Evolutionary conservation across 1,140 invertebrate species (phyloP).

Genomic region (Sinonovacula constricta): DNA sequence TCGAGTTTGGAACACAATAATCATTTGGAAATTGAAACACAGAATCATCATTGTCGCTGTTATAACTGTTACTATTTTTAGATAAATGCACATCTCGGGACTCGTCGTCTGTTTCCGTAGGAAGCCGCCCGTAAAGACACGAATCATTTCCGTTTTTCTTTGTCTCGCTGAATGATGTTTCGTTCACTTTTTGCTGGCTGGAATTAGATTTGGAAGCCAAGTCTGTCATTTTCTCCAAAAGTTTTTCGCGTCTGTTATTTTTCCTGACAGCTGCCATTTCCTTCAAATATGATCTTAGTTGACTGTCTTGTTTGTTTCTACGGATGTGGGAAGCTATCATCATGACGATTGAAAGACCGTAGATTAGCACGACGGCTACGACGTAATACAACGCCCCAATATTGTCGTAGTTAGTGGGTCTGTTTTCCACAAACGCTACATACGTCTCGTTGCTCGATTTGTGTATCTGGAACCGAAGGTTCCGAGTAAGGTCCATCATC

Average conservation of each 20-base stretch:
- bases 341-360: conserved; percentile 77
- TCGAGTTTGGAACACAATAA: conserved; percentile 32
- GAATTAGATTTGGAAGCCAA: conserved; percentile 53
- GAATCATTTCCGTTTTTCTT: conserved; percentile 19
- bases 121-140: conserved; percentile 8
- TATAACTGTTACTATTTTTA: conserved; percentile 53
- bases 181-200: conserved; percentile 20
- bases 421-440: conserved; percentile 63
- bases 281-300: conserved; percentile 73
- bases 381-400: conserved; percentile 77
- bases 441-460: conserved; percentile 60
- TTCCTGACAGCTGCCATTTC: conserved; percentile 74
- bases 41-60: conserved; percentile 55
- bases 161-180: conserved; percentile 34
- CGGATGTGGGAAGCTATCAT: conserved; percentile 78
- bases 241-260: conserved; percentile 70
- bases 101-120: conserved; percentile 56
- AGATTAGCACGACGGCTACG: conserved; percentile 76
- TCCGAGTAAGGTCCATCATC: conserved; percentile 67
- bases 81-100: conserved; percentile 51
- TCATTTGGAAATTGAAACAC: conserved; percentile 54
- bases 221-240: conserved; percentile 63
- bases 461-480: conserved; percentile 63
- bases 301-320: conserved; percentile 76
- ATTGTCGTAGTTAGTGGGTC: conserved; percentile 64